Base-by-base conservation (phyloP, 2,113 vertebrate genomes). In the Anolis carolinensis region DNA sequence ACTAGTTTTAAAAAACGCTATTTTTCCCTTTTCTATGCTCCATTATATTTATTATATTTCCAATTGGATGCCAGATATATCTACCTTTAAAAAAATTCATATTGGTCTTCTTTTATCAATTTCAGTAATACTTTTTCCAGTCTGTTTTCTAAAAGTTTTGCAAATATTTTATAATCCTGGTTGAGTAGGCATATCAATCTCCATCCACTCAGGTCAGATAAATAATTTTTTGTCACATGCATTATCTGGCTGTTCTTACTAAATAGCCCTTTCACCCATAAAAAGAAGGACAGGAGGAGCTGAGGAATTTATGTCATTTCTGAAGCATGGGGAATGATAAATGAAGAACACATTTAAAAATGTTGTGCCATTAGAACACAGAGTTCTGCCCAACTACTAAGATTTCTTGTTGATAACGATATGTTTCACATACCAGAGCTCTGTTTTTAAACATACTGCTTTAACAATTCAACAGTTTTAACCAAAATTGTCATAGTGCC, bases 301-400 rank as follows among this genome's bases (percentile, higher is more conserved):
- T 75, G 79, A 91, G 84, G 48, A 78, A 93, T 90, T 68, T 34
- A 81, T 85, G 88, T 91, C 91, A 88, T 81, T 94, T 27, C 79
- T 81, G 55, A 85, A 5, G 36, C 21, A 72, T 68, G 81, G 83
- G 0, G 2, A 0, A 3, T 83, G 79, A 84, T 87, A 81, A 90
- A 88, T 48, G 23, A n/a, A 0, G 83, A 71, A 68, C 14, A 48
- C n/a, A 86, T 34, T 23, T 4, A 36, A 71, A 62, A 27, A 48
- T 65, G 8, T 75, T 80, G 83, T 70, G 16, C 44, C 55, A 74
- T 20, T 30, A 86, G 77, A 89, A 84, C 30, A 63, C 23, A 3
- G 68, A 0, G 0, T 59, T 25, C 75, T 30, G 70, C 30, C 63
- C 75, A 71, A 0, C 0, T 83, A 62, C 44, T 81, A 39, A 7